Evolutionary conservation across 1,140 invertebrate genomes (phyloP).

Genomic region (Dufourea novaeangliae): DNA sequence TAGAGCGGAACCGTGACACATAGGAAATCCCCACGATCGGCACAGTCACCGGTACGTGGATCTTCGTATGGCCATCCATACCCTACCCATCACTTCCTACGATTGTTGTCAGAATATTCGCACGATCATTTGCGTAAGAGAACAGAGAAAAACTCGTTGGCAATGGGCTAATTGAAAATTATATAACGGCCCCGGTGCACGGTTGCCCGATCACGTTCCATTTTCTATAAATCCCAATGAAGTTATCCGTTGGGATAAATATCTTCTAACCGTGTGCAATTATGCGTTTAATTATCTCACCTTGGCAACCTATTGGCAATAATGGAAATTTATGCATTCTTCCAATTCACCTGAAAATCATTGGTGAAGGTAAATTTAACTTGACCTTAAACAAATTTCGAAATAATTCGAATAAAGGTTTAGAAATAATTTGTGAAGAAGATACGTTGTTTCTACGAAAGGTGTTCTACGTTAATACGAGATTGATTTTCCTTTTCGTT

Average conservation of each 20-base stretch:
- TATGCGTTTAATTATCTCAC: neutral
- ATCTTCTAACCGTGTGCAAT: neutral
- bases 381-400: too few relatives aligned
- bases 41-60: slow-evolving; percentile 31
- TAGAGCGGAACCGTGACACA: slow-evolving; percentile 64
- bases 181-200: slow-evolving; percentile 41
- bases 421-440: too few relatives aligned
- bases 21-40: slow-evolving; percentile 48
- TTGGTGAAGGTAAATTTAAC: too few relatives aligned
- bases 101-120: slow-evolving; percentile 63
- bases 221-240: slow-evolving; percentile 49
- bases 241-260: neutral
- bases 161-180: slow-evolving; percentile 54
- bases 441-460: too few relatives aligned
- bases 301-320: neutral
- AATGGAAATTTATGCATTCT: neutral
- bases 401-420: too few relatives aligned
- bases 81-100: slow-evolving; percentile 60
- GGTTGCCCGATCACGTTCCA: slow-evolving; percentile 52
- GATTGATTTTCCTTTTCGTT: too few relatives aligned
- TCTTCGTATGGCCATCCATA: slow-evolving; percentile 38
- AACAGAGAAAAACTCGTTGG: slow-evolving; percentile 47
- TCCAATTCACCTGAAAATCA: neutral
- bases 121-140: slow-evolving; percentile 59
- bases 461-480: too few relatives aligned